Base-by-base conservation (phyloP, 92 coral and sea anemone species). In the Metridium senile region DNA sequence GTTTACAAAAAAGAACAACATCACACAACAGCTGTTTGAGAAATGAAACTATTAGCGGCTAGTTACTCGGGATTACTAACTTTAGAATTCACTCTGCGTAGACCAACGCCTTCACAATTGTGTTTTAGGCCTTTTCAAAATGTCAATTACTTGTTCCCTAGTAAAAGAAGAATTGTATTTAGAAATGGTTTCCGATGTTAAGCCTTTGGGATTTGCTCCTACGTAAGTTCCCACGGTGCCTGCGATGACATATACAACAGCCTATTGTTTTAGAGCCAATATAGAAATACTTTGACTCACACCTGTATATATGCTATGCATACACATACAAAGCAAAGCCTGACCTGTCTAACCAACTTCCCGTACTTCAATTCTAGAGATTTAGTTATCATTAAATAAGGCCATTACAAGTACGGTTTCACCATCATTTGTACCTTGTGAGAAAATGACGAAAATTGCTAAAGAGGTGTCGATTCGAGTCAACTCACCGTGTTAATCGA, bases 211-310 rank as follows among this genome's bases (percentile, higher is more conserved):
- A 58, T 30, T 33, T 10, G 32, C 9, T 57, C 4, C 31, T 29
- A 33, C 66, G 29, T 53, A 20, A 22, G 2, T 73, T 73, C 78
- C 78, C 78, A 73, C 78, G 78, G 68, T 26, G 22, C 57, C n/a
- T 17, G 39, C 16, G 76, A 27, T 26, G 9, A 71, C 53, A 57
- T 43, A 26, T 70, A 39, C 47, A 52, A 49, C 13, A 56, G n/a
- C 29, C 76, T 53, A 71, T 71, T 71, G 76, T 71, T 54, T 33
- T 28, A 45, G 16, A 51, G 64, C 65, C 76, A 58, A 52, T 53
- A 53, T 20, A 53, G 31, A 71, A 71, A 51, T 51, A 51, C 34
- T 52, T 54, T 26, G 9, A 17, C 47, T 64, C 64, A 31, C 76
- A 58, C 78, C 78, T 73, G 8, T 39, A 39, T 39, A 39, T 13